A percentile compares a stretch with the other conserved stretches of the same genome.
phyloP scores from a whole-genome alignment of 2,888 invertebrate genomes.

The Campoletis raptor region DNA sequence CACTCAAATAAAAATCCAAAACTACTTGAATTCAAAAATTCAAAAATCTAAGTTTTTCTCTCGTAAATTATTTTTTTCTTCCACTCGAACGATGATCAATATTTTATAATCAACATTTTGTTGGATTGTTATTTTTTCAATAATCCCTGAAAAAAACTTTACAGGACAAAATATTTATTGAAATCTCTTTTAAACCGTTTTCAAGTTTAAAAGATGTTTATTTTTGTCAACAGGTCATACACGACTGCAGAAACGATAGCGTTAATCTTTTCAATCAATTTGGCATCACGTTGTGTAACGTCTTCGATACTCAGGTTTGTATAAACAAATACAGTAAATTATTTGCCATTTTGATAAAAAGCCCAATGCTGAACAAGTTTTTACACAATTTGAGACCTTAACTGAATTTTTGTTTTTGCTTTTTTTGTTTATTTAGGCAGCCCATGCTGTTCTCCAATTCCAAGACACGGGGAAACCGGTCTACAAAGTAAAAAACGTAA shows the following conservation, averaged over 20 bases:
- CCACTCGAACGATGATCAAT: too few species aligned
- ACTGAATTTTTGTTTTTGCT: background rate
- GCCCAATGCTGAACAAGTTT: background rate
- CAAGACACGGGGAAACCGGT: slow-evolving; percentile 96
- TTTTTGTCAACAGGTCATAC: slow-evolving; percentile 88
- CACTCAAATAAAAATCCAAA: too few species aligned
- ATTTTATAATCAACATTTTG: too few species aligned
- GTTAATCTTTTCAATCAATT: slow-evolving; percentile 95
- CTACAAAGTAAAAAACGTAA: slow-evolving; percentile 97
- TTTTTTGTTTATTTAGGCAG: slow-evolving; percentile 86
- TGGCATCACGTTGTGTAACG: slow-evolving; percentile 92
- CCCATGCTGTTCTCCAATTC: slow-evolving; percentile 95
- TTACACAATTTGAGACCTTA: background rate
- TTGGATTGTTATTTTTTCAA: too few species aligned
- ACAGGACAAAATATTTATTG: too few species aligned
- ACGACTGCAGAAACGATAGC: slow-evolving; percentile 97
- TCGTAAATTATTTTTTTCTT: too few species aligned
- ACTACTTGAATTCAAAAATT: too few species aligned
- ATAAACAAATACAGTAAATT: background rate
- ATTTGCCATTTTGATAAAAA: background rate
- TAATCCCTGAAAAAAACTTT: too few species aligned
- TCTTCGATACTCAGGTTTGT: slow-evolving; percentile 94
- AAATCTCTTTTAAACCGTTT: background rate
- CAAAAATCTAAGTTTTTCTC: too few species aligned
- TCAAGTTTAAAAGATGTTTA: background rate